Percentiles rank a stretch among this genome's conserved stretches.
Evolutionary conservation across 2,888 invertebrate genomes (phyloP).

Genomic region (Epinotia demarniana): DNA sequence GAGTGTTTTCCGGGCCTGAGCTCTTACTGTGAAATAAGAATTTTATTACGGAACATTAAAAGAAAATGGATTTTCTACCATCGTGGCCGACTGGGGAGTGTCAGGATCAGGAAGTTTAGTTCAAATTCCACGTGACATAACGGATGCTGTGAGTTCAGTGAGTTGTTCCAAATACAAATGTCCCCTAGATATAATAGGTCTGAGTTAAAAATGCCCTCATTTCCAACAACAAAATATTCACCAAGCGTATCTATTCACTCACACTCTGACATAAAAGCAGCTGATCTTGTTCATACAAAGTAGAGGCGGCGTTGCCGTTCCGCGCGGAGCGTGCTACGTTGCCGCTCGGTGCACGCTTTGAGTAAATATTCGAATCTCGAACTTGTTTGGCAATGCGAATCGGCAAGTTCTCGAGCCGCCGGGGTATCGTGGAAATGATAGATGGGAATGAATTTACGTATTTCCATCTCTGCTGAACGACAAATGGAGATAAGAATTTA

Average conservation of each 20-base stretch:
- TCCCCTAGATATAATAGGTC: neutral
- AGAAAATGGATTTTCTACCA: slow-evolving; percentile 36
- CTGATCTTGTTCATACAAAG: slow-evolving; percentile 43
- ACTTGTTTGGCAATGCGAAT: slow-evolving; percentile 71
- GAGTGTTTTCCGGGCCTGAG: slow-evolving; percentile 8
- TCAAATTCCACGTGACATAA: slow-evolving; percentile 9
- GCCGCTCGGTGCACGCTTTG: slow-evolving; percentile 60
- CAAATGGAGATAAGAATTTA: slow-evolving; percentile 37
- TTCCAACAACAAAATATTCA: slow-evolving; percentile 33
- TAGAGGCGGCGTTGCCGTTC: slow-evolving; percentile 55
- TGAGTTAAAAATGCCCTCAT: slow-evolving; percentile 25
- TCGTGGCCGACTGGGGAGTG: neutral
- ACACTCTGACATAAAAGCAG: slow-evolving; percentile 34
- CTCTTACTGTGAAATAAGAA: slow-evolving; percentile 30
- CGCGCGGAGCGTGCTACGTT: slow-evolving; percentile 56
- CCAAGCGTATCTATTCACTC: slow-evolving; percentile 7
- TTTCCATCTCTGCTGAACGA: slow-evolving; percentile 31
- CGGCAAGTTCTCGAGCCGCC: slow-evolving; percentile 46
- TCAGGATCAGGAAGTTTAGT: slow-evolving; percentile 5
- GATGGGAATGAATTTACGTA: slow-evolving; percentile 44
- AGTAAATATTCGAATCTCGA: slow-evolving; percentile 68
- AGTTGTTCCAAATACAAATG: slow-evolving; percentile 20
- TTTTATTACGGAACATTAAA: slow-evolving; percentile 34
- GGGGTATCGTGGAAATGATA: slow-evolving; percentile 42
- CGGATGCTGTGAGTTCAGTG: neutral